Base-by-base conservation (phyloP, 2,888 invertebrate genomes). In the Melinaea marsaeus region DNA sequence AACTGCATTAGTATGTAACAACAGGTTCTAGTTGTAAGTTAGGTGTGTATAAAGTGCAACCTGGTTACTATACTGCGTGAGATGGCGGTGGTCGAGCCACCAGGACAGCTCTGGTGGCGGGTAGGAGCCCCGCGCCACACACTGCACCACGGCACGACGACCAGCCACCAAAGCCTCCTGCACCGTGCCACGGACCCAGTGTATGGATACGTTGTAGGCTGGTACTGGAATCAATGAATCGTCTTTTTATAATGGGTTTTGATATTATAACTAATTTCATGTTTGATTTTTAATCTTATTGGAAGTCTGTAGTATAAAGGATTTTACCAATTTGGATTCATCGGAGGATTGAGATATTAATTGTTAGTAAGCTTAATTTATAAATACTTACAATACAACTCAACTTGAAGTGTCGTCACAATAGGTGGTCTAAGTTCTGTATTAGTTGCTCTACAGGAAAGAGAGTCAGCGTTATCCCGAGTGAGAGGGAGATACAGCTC, bases 371-470 rank as follows among this genome's bases (percentile, higher is more conserved):
- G 1, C 42, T 9, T 37, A 37, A 37, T 37, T 37, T 6, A 51
- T 32, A n/a, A 32, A 51, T 51, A 85, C 95, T 95, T 82, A 95
- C 95, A 91, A 76, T 94, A 95, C 77, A 95, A 91, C 79, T 95
- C 94, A 74, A 95, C 88, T 5, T 93, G 92, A 69, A 95, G 91
- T 1, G 92, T 92, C 64, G 94, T 92, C 62, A 93, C 92, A 65
- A 95, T 92, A 13, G 95, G 95, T 5, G 93, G 89, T 37, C 94
- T 92, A 66, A 94, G 91, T 72, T 93, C 92, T 73, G 95, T 95
- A 86, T 95, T 95, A 58, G 93, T 91, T 0, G 95, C 95, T 77
- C 94, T 93, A 76, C 95, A 95, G 13, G 94, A 94, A 71, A 95
- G 92, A 3, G 93, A 91, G 0, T 93, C 93, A 64, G 95, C 91